Conservation (phyloP, 2,888 invertebrate genomes). For the Camptogramma bilineatum region DNA sequence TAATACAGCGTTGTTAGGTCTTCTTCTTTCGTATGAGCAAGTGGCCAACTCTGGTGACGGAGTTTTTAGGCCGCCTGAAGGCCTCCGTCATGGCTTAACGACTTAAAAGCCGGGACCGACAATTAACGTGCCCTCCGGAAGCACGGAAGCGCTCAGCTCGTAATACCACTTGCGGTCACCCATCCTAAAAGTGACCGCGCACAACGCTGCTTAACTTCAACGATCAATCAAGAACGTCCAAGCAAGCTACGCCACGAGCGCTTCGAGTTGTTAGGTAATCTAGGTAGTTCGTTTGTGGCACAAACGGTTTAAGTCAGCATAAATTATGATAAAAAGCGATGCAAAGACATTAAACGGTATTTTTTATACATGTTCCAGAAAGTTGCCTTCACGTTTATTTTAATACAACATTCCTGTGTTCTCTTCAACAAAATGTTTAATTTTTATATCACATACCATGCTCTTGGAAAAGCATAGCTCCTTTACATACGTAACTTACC, state of each 20-base stretch:
- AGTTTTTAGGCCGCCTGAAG: too few relatives aligned
- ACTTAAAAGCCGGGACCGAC: too few relatives aligned
- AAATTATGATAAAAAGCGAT: background rate
- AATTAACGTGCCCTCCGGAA: too few relatives aligned
- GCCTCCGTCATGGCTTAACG: too few relatives aligned
- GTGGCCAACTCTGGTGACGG: too few relatives aligned
- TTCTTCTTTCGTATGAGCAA: too few relatives aligned
- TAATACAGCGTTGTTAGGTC: background rate
- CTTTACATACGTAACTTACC: constrained; percentile 48
- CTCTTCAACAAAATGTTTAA: constrained; percentile 31
- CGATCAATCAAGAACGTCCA: too few relatives aligned
- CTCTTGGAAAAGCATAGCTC: constrained; percentile 48
- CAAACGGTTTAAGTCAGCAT: background rate
- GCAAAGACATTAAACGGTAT: constrained; percentile 3
- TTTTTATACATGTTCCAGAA: constrained; percentile 18
- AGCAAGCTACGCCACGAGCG: too few relatives aligned
- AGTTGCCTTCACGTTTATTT: constrained; percentile 29
- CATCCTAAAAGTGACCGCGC: too few relatives aligned
- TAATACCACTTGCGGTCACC: too few relatives aligned
- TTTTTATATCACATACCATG: constrained; percentile 37
- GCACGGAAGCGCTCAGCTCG: too few relatives aligned
- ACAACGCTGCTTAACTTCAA: too few relatives aligned
- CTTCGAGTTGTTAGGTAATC: background rate
- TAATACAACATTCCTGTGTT: constrained; percentile 32
- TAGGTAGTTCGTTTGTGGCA: background rate